Evolutionary conservation across 2,888 invertebrate species (phyloP).

Genomic region (Acrocera orbiculus): DNA sequence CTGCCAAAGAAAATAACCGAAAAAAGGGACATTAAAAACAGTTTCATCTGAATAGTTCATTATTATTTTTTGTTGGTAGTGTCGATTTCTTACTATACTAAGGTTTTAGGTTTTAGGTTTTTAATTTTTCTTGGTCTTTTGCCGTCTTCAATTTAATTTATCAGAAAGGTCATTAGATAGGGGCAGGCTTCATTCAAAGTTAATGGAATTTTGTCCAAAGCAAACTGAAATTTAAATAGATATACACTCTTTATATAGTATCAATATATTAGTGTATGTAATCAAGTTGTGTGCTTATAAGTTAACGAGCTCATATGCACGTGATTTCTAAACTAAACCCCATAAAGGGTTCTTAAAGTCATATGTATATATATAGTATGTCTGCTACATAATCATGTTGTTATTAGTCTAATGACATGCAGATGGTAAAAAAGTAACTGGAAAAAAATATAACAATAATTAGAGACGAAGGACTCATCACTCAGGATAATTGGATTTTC

Average conservation of each 20-base stretch:
- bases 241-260: too few relatives aligned
- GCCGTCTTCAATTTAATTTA: slow-evolving; percentile 6
- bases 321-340: too few relatives aligned
- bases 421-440: slow-evolving; percentile 5
- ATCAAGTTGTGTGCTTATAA: too few relatives aligned
- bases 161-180: slow-evolving; percentile 9
- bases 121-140: slow-evolving; percentile 1
- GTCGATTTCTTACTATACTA: not conserved
- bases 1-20: too few relatives aligned
- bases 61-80: too few relatives aligned
- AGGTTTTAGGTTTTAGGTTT: not conserved
- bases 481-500: slow-evolving; percentile 5
- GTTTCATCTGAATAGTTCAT: too few relatives aligned
- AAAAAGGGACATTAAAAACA: too few relatives aligned
- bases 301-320: too few relatives aligned
- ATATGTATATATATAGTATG: not conserved
- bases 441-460: slow-evolving; percentile 1
- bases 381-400: slow-evolving; percentile 4
- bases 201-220: slow-evolving; percentile 11
- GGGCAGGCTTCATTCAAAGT: not conserved
- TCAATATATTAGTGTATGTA: too few relatives aligned
- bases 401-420: slow-evolving; percentile 9
- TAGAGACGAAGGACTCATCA: not conserved
- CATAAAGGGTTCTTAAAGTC: slow-evolving; percentile 1
- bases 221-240: slow-evolving; percentile 10